These are phyloP conservation scores for Solenodon paradoxus DNA, from an alignment of 2,113 vertebrate species.

Conservation along the genomic window DNA sequence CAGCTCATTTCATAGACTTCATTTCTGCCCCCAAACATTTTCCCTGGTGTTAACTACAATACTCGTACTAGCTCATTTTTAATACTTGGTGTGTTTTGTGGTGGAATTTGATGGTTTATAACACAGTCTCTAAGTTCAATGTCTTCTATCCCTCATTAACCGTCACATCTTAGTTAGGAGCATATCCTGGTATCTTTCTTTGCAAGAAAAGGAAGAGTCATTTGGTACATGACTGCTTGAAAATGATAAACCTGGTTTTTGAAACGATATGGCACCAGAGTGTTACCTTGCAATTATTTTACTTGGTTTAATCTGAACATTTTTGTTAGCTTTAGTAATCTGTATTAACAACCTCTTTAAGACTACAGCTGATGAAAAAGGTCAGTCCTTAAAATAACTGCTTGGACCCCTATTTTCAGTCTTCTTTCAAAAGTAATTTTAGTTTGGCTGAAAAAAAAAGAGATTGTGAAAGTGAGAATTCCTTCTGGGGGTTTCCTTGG, in stretches of 20 bases:
- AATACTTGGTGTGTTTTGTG: slow-evolving; percentile 16
- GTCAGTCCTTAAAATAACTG: neutral
- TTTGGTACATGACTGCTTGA: neutral
- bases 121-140: slow-evolving; percentile 3
- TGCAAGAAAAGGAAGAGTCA: slow-evolving; percentile 20
- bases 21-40: slow-evolving; percentile 20
- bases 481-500: neutral
- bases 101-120: slow-evolving; percentile 32
- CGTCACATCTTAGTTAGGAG: neutral
- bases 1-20: slow-evolving; percentile 33
- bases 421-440: slow-evolving; percentile 10
- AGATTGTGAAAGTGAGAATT: neutral
- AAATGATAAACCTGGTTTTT: slow-evolving; percentile 32
- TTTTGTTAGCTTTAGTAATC: slow-evolving; percentile 33
- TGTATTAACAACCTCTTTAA: neutral
- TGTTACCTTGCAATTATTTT: neutral
- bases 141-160: slow-evolving; percentile 51
- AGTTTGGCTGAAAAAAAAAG: neutral
- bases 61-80: slow-evolving; percentile 34
- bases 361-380: neutral
- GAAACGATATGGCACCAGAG: neutral
- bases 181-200: neutral
- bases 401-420: neutral
- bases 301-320: too few species aligned
- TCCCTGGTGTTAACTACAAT: neutral